Conservation (phyloP, 2,888 invertebrate species). For the Schrankia costaestrigalis region DNA sequence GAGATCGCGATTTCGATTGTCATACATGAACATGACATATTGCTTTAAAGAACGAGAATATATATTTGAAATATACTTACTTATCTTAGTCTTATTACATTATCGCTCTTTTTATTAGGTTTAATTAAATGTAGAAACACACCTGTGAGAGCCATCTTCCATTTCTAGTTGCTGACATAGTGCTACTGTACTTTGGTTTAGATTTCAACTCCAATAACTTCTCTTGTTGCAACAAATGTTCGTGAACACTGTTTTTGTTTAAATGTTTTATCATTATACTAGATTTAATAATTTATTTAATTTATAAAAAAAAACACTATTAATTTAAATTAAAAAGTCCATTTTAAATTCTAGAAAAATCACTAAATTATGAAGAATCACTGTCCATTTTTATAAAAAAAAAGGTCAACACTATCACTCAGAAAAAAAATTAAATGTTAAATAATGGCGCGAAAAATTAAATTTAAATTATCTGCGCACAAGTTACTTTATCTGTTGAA, state of each 20-base stretch:
- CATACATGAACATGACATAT: too few relatives aligned
- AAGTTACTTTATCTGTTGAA: conserved; percentile 40
- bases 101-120: too few relatives aligned
- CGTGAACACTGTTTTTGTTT: conserved; percentile 59
- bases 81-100: too few relatives aligned
- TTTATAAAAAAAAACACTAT: conserved; percentile 11
- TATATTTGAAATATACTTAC: too few relatives aligned
- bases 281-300: conserved; percentile 8
- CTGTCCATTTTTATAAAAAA: too few relatives aligned
- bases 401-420: conserved; percentile 15
- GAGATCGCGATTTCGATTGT: too few relatives aligned
- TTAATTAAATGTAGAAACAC: too few relatives aligned
- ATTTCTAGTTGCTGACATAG: conserved; percentile 54
- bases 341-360: conserved; percentile 14
- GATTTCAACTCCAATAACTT: conserved; percentile 46
- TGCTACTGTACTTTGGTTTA: conserved; percentile 46
- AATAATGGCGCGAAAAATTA: conserved; percentile 27
- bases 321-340: conserved; percentile 7
- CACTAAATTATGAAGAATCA: neutral
- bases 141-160: conserved; percentile 63
- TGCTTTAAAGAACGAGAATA: too few relatives aligned
- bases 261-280: conserved; percentile 64
- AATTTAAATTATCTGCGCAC: conserved; percentile 27
- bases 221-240: conserved; percentile 59
- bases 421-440: conserved; percentile 20